A percentile compares a stretch with the other conserved stretches of the same genome.
phyloP scores from a whole-genome alignment of 1,140 invertebrate genomes.

The Panulirus ornatus region DNA sequence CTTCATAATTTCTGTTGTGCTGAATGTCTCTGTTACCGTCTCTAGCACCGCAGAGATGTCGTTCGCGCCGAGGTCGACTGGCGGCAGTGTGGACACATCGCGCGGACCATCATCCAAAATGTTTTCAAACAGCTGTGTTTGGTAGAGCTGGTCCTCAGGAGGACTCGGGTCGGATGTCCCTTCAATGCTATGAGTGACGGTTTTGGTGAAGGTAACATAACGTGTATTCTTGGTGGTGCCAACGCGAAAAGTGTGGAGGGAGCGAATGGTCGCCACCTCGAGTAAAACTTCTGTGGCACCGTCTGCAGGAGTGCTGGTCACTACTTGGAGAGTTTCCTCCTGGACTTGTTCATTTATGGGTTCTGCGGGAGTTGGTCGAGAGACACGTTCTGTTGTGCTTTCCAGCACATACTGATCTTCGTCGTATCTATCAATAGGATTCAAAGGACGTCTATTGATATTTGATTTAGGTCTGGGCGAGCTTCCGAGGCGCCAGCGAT shows the following conservation, averaged over 20 bases:
- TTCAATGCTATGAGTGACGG: slow-evolving; percentile 77
- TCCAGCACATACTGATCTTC: not conserved
- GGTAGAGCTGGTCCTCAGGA: slow-evolving; percentile 78
- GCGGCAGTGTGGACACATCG: slow-evolving; percentile 81
- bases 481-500: slow-evolving; percentile 91
- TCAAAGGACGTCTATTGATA: slow-evolving; percentile 77
- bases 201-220: slow-evolving; percentile 84
- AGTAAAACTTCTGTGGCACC: slow-evolving; percentile 54
- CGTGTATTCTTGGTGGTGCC: slow-evolving; percentile 91
- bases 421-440: slow-evolving; percentile 11
- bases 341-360: slow-evolving; percentile 5
- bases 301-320: slow-evolving; percentile 58
- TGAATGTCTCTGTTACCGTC: slow-evolving; percentile 93
- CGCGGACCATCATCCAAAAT: slow-evolving; percentile 58
- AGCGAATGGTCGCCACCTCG: slow-evolving; percentile 92
- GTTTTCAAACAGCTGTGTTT: slow-evolving; percentile 71
- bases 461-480: slow-evolving; percentile 90
- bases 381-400: slow-evolving; percentile 7
- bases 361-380: slow-evolving; percentile 42
- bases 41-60: slow-evolving; percentile 84
- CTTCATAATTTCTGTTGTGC: slow-evolving; percentile 90
- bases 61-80: slow-evolving; percentile 87
- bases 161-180: slow-evolving; percentile 81
- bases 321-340: slow-evolving; percentile 68
- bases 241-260: slow-evolving; percentile 92